Conservation (phyloP, 2,888 invertebrate genomes). For the Cotesia congregata region DNA sequence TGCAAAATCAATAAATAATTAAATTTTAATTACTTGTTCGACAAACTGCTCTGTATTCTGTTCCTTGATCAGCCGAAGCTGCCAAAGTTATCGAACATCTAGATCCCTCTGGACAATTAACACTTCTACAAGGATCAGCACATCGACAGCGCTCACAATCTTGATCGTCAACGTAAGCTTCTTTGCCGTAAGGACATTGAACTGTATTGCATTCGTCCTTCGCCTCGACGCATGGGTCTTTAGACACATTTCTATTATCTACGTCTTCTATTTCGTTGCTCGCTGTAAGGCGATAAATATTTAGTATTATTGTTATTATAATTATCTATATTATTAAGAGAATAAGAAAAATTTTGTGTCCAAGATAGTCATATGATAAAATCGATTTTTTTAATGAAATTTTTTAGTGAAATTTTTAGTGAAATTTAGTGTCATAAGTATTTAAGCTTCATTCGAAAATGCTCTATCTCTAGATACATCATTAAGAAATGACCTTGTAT, state of each 20-base stretch:
- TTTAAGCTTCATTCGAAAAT: too few species aligned
- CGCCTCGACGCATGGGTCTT: slow-evolving; percentile 74
- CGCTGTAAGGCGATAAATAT: slow-evolving; percentile 48
- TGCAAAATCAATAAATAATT: neutral
- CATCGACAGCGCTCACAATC: slow-evolving; percentile 83
- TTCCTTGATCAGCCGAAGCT: slow-evolving; percentile 63
- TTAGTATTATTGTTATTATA: too few species aligned
- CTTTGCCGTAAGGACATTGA: slow-evolving; percentile 81
- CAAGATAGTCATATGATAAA: too few species aligned
- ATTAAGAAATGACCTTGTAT: too few species aligned
- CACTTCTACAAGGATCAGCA: slow-evolving; percentile 80
- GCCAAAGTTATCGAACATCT: slow-evolving; percentile 77
- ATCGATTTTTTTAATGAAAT: too few species aligned
- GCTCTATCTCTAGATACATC: too few species aligned
- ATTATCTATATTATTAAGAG: too few species aligned
- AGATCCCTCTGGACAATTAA: slow-evolving; percentile 76
- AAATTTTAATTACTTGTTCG: slow-evolving; percentile 72
- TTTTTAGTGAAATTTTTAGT: too few species aligned
- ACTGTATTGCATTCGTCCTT: slow-evolving; percentile 76
- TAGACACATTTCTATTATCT: slow-evolving; percentile 59
- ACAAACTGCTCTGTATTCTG: slow-evolving; percentile 76
- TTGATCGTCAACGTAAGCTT: slow-evolving; percentile 74
- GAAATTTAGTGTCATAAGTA: too few species aligned
- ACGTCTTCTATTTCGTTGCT: slow-evolving; percentile 68
- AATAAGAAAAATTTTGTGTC: too few species aligned